Evolutionary conservation across 2,797 vertebrate species (phyloP), one percentile per base, ranked within the genome.

Genomic region (Micropoecilia bifurca): DNA sequence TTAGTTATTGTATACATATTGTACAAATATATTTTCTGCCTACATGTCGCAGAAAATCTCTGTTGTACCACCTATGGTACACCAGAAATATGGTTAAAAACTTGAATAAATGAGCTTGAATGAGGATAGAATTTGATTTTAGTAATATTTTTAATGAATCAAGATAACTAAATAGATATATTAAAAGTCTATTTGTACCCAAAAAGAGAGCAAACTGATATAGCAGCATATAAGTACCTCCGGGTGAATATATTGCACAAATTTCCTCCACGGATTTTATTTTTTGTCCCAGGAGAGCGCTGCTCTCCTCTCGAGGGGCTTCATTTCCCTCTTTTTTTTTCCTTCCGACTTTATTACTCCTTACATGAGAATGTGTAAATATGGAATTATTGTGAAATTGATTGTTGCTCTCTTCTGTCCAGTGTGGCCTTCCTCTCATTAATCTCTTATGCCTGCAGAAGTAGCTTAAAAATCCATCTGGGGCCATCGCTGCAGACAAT

Each of bases 381-480:
- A 94, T 94, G 91, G 89, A 92, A 92, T 94, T 91, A 95, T 92
- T 90, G 90, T 89, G 88, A 88, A 92, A 94, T 92, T 93, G 93
- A 96, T 94, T 92, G 88, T 87, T 92, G 78, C 81, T 84, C 87
- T 90, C 76, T 81, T 91, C 90, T 90, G 90, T 91, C 92, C 91
- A 81, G 88, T 68, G 80, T 89, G 90, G 91, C 89, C 90, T 92
- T 89, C 87, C 89, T 93, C 77, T 92, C 94, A 95, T 95, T 95
- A 95, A 95, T 95, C 94, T 95, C 93, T 90, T 87, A 92, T 85
- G 94, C 90, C 85, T 87, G 88, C 84, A 88, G 85, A 94, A 91
- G 87, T 91, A 90, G 89, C 92, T 76, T 92, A 87, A 91, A 94
- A 95, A 96, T 96, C 95, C 92, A 96, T 95, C 94, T 92, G 93